phyloP scores from a whole-genome alignment of 1,140 invertebrate genomes.

The Zaprionus lachaisei region DNA sequence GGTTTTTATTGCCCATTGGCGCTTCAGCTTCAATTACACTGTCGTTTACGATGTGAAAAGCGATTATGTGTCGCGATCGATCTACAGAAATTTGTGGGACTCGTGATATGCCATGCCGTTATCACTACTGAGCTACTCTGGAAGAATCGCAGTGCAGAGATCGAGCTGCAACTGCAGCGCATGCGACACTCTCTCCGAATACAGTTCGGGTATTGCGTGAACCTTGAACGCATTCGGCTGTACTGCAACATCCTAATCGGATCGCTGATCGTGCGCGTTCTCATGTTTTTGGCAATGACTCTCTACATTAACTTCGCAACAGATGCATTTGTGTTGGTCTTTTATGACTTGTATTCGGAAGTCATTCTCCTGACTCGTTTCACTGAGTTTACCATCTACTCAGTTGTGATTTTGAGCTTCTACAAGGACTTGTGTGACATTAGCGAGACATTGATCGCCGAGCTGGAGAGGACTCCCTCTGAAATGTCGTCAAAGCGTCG shows the following conservation, averaged over 20 bases:
- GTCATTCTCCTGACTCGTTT: slow-evolving; percentile 43
- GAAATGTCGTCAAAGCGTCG: slow-evolving; percentile 34
- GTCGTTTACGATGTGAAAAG: slow-evolving; percentile 27
- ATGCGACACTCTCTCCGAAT: slow-evolving; percentile 11
- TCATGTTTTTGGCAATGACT: not conserved
- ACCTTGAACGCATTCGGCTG: slow-evolving; percentile 17
- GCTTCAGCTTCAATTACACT: slow-evolving; percentile 38
- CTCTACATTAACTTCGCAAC: not conserved
- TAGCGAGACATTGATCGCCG: slow-evolving; percentile 13
- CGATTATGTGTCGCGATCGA: slow-evolving; percentile 51
- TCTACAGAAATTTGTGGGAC: slow-evolving; percentile 21
- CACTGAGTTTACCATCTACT: slow-evolving; percentile 50
- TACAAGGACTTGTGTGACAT: slow-evolving; percentile 46
- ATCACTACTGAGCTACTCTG: slow-evolving; percentile 48
- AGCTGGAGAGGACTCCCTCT: slow-evolving; percentile 24
- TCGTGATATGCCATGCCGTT: slow-evolving; percentile 12
- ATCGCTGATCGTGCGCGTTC: not conserved
- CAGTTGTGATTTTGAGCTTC: slow-evolving; percentile 30
- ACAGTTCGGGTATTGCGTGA: slow-evolving; percentile 12
- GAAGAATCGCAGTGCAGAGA: slow-evolving; percentile 19
- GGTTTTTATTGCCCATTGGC: not conserved
- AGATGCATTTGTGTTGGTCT: not conserved
- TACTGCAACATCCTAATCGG: slow-evolving; percentile 35
- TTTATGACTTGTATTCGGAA: slow-evolving; percentile 50
- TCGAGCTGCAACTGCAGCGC: slow-evolving; percentile 42